Base-by-base conservation (phyloP, 2,797 vertebrate genomes). In the Ctenochaetus hawaiiensis region DNA sequence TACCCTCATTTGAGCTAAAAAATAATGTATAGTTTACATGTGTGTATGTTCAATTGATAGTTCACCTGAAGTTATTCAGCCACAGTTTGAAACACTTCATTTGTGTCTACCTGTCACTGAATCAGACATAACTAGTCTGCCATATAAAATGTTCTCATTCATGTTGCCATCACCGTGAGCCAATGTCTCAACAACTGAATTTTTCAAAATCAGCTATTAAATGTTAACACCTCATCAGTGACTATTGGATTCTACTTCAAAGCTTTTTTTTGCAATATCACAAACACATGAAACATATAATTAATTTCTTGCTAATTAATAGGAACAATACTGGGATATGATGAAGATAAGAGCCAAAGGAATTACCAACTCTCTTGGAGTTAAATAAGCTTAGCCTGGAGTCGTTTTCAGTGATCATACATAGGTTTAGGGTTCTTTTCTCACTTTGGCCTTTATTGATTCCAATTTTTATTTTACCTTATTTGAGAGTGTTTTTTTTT, bases 121-220 rank as follows among this genome's bases (percentile, higher is more conserved):
- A 53, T 66, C 16, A 34, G 34, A 63, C 37, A 72, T 23, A 16
- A 62, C 73, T 75, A 67, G 44, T 54, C 3, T 59, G 17, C 11
- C 37, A n/a, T 60, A 52, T 60, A 9, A 58, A 49, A 34, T 11
- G 4, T 4, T 58, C 14, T 61, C 16, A 75, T 57, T 66, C 20
- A 75, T 51, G 26, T 53, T 64, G 44, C 66, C 53, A 74, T 71
- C 43, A 12, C 47, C 83, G 68, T 86, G 54, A 75, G 72, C 17
- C 17, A 75, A 10, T 70, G 58, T 54, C 30, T 34, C 5, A 34
- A 34, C 18, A 6, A 49, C 45, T 72, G 66, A 76, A 65, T 62
- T 54, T 80, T 83, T 41, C 63, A 64, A 18, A 37, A 71, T 20
- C 62, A 59, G 26, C 39, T 59, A 88, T 88, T 90, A 92, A 92